Evolutionary conservation across 2,888 invertebrate species (phyloP).

Genomic region (Vannuccia rotundouncinata): DNA sequence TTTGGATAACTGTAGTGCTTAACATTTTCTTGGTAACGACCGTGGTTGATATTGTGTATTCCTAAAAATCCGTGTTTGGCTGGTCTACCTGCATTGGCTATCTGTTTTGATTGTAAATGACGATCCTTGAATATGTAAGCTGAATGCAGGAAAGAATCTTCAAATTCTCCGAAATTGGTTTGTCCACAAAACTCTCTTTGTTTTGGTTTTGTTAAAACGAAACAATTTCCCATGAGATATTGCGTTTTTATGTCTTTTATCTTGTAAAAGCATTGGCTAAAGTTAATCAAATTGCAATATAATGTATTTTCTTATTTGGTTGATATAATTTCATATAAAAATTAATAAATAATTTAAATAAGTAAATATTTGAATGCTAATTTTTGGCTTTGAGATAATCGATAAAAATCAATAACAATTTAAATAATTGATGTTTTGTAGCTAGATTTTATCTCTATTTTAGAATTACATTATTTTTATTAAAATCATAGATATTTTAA

Average conservation of each 20-base stretch:
- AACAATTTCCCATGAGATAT: not conserved
- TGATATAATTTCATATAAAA: not conserved
- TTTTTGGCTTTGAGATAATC: too few relatives aligned
- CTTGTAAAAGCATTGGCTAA: not conserved
- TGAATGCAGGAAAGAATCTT: not conserved
- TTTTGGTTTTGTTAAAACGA: not conserved
- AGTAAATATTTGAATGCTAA: not conserved
- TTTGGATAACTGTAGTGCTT: not conserved
- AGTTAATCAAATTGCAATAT: not conserved
- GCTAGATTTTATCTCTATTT: too few relatives aligned
- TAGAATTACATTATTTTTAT: too few relatives aligned
- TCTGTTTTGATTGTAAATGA: constrained; percentile 9
- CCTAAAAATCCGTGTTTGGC: not conserved
- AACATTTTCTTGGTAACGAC: not conserved
- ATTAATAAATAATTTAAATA: not conserved
- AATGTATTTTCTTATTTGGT: too few relatives aligned
- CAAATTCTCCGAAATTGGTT: not conserved
- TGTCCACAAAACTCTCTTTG: not conserved
- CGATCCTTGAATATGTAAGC: not conserved
- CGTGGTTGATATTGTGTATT: not conserved
- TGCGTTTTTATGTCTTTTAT: not conserved
- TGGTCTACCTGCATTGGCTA: not conserved
- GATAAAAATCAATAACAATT: too few relatives aligned
- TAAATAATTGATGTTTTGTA: too few relatives aligned
- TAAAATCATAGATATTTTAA: too few relatives aligned